Evolutionary conservation across 2,888 invertebrate species (phyloP), one percentile per base, ranked within the genome.

Genomic region (Rapana venosa): DNA sequence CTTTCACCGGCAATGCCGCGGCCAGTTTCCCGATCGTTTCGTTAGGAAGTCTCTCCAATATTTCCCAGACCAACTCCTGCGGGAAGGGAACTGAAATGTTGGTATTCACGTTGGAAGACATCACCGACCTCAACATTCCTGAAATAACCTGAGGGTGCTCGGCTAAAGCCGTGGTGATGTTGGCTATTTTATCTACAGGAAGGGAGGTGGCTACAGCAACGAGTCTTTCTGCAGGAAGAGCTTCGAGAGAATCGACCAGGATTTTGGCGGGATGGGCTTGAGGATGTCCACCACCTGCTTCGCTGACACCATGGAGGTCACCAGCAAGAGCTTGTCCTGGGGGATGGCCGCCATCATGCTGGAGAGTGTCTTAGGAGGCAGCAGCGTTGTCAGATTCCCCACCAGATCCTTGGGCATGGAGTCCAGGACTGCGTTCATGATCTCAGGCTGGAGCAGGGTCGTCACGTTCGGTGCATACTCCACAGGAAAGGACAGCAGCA

Each of bases 371-470:
- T 56, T 30, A 8, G 87, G 87, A 5, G 79, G 47, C 87, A 87
- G 56, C 6, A 87, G n/a, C 32, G 13, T 47, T 11, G 77, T 87
- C 26, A 87, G 87, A 32, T 87, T 87, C 0, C 70, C 32, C 56
- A 87, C 56, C 15, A 87, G 79, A 56, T 87, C 87, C 11, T n/a
- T n/a, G 17, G 87, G 87, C 30, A 87, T n/a, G 2, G 87, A 77
- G 22, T 32, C 56, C 36, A 87, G 58, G 4, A 87, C 87, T 15
- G 77, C 87, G 58, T n/a, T 47, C 15, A 87, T 0, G 11, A 87
- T 26, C 32, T 87, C 87, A 26, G 87, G 87, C 30, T n/a, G 47
- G 30, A 87, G 79, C 20, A 87, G 11, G 11, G 20, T 47, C n/a
- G 47, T 79, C 15, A 87, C n/a, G 70, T 77, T 56, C 20, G 79